Evolutionary conservation across 2,797 vertebrate genomes (phyloP), one percentile per base, ranked within the genome.

Genomic region (Eleutherodactylus coqui): DNA sequence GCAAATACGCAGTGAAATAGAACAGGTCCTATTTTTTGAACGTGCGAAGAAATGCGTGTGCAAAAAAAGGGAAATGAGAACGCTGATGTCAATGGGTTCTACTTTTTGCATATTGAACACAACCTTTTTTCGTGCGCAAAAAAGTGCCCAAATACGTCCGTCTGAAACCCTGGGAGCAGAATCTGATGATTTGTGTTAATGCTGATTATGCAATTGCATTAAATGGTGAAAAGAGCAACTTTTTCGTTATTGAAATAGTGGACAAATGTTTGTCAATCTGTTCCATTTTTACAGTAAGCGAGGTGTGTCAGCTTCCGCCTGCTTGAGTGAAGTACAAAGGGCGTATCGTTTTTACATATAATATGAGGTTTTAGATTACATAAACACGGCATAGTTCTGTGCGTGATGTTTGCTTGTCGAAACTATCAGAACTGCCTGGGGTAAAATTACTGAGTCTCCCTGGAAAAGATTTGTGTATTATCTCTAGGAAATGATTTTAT

Each of bases 311-410:
- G 70, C 82, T 87, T 87, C 86, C 82, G 47, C 79, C 82, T 81
- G 77, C 78, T 85, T 75, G 45, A 85, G 58, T 85, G 82, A 85
- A 87, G 70, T 81, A 87, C 86, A 84, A 84, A 87, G 86, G 86
- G 86, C 82, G 86, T 87, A 87, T 81, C 69, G 58, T 75, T 85
- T 87, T 87, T 87, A 87, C 70, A 87, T 87, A 87, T 87, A 87
- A 87, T 87, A 85, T 87, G 29, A 87, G 86, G 86, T 87, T 87
- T 87, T 87, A 76, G 58, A 85, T 87, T 87, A 87, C 86, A 85
- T 87, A 87, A 87, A 87, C 82, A 87, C 80, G 76, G 86, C 73
- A 84, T 87, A 36, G 77, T 53, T 79, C 27, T 75, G 45, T 81
- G 86, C 77, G 86, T 87, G 82, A 87, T 87, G 78, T 77, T 84